Base-by-base conservation (phyloP, 2,888 invertebrate genomes). In the Clistopyga incitator region DNA sequence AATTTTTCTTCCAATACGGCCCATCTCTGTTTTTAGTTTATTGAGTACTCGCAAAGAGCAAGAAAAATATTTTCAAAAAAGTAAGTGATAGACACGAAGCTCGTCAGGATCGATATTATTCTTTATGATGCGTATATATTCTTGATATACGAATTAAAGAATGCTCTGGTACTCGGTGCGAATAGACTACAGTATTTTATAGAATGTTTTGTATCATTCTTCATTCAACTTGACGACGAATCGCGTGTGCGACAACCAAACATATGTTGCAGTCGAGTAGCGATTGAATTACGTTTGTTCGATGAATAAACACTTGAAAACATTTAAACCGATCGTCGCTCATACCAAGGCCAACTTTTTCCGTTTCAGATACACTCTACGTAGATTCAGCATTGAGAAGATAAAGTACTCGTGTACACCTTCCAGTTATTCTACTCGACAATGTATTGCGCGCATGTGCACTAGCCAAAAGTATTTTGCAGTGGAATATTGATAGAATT, bases 121-220 rank as follows among this genome's bases (percentile, higher is more conserved):
- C 54, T 11, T 38, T 77, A 72, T 65, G 20, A 52, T 79, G 76
- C 38, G 80, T 72, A 50, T 77, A 70, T 81, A 65, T 78, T 72
- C 52, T 80, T 71, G 78, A 72, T 75, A 52, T 76, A 71, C 56
- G 75, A 76, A 76, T 79, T 70, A 82, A 67, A 71, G 38, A 80
- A 85, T 64, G 78, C 82, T 80, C 79, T 64, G 83, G 68, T 74
- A 68, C 54, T 78, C 54, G 86, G 83, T 84, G 84, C 83, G 65
- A 74, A 52, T 78, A 84, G 71, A 81, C 68, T 81, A 82, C 87
- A 87, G 85, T 87, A 87, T 88, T 86, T 88, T 85, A 80, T 85
- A 86, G 80, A 84, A 81, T 84, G 82, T 87, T 86, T 87, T 86
- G 61, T 83, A 84, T 76, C 81, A 71, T 72, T 65, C 47, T 78